Evolutionary conservation across 2,113 vertebrate species (phyloP).

Genomic region (Ageneiosus marmoratus): DNA sequence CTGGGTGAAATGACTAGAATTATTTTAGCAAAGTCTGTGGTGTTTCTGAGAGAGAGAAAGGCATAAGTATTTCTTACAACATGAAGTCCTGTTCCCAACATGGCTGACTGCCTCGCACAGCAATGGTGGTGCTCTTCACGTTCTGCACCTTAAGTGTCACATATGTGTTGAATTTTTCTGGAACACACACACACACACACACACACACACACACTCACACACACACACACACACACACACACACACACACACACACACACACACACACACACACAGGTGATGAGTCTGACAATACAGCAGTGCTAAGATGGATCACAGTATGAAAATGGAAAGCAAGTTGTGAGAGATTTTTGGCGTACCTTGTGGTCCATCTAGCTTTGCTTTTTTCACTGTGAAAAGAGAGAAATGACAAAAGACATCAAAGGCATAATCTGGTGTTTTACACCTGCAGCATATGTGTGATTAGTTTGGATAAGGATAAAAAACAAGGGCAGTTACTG

Average conservation of each 20-base stretch:
- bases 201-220: constrained; percentile 18
- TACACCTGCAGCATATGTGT: too few relatives aligned
- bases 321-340: neutral
- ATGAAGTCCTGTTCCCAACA: constrained; percentile 99
- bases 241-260: neutral
- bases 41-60: neutral
- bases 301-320: neutral
- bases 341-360: constrained; percentile 73
- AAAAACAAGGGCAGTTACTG: too few relatives aligned
- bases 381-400: constrained; percentile 91
- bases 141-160: constrained; percentile 98
- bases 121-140: constrained; percentile 97
- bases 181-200: constrained; percentile 17
- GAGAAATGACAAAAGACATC: constrained; percentile 30
- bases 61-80: constrained; percentile 83
- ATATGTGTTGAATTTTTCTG: constrained; percentile 98
- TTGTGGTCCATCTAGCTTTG: constrained; percentile 95
- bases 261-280: neutral
- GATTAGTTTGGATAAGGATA: too few relatives aligned
- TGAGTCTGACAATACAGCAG: neutral
- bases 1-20: neutral
- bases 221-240: neutral
- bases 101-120: constrained; percentile 91
- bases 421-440: neutral
- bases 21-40: neutral